Evolutionary conservation across 2,888 invertebrate species (phyloP), one percentile per base, ranked within the genome.

Genomic region (Drosophila putrida): DNA sequence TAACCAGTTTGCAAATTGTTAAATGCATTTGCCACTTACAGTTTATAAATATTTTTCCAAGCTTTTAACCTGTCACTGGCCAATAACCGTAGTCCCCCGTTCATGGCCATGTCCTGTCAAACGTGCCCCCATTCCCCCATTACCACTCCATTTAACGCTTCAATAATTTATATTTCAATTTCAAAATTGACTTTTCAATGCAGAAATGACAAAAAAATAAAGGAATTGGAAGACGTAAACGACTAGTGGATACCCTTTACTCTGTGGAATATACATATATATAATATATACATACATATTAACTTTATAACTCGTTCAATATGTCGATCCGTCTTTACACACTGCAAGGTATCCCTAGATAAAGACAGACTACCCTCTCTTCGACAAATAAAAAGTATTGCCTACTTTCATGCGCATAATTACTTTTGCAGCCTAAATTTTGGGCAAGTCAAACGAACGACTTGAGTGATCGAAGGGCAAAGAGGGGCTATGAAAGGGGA

Each of bases 91-190:
- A 15, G 6, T n/a, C 11, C 51, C 39, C 6, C 15, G 13, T 6
- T 4, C 20, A 31, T 31, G 31, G 31, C 31, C 31, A 31, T 0
- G 31, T 6, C 31, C 31, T 31, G 31, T 31, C 31, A 31, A 6
- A 31, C 31, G 8, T 9, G 8, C 31, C 8, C 20, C 20, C 4
- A 2, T 15, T 6, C 11, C 15, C 47, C 44, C 38, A 25, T 15
- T 55, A n/a, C 20, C 62, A 44, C 35, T 59, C 51, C 75, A 61
- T 39, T 77, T 68, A 43, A 69, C 60, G 75, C 71, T 62, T 86
- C 75, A 86, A 86, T 81, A 72, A 82, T 81, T 83, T 75, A 75
- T 68, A 76, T 78, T 81, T 87, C 67, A 66, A 73, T 78, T 87
- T 54, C 13, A 49, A 70, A 80, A 84, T 71, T 78, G 79, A 69